Base-by-base conservation (phyloP, 2,113 vertebrate species). In the Gallinago jamesoni region DNA sequence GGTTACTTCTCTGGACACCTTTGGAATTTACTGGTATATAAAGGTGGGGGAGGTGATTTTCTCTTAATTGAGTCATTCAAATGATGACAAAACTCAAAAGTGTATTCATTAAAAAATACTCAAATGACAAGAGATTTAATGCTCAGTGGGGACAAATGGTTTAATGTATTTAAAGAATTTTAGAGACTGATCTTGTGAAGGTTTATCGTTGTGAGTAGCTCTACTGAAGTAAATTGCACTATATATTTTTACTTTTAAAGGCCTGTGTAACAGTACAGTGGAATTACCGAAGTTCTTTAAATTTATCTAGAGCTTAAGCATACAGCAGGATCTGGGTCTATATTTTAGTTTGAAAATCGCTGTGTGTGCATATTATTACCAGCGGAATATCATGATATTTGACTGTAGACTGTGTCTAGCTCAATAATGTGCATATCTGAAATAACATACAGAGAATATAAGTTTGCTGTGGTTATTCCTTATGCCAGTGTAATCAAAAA, bases 111-210 rank as follows among this genome's bases (percentile, higher is more conserved):
- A 94, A 90, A 93, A 95, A 94, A 57, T 83, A 80, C 35, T 85
- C 75, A 92, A 60, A 47, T 94, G 90, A 67, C 93, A 83, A 88
- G 89, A 95, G 94, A 95, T 81, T 96, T 92, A 90, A 95, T 88
- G 47, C 67, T 90, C 90, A 86, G 63, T 81, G 56, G 87, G 59
- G 55, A 90, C 18, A 96, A 94, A 94, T 28, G 67, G 43, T 80
- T 96, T 90, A 88, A 81, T 85, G 67, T 94, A 77, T 77, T 97
- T 96, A 96, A 95, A 90, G 63, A 96, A 91, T 93, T 94, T 96
- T 93, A 90, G 78, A 85, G 24, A 66, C 59, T 43, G 41, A 91
- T 93, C 59, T 94, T 57, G 11, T 50, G 69, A 81, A 68, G 30
- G 16, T 63, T 92, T 88, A 37, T 25, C 27, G 5, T 55, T 76